These are phyloP conservation scores for Hippocampus abdominalis DNA, from an alignment of 2,113 vertebrate genomes.

Conservation along the genomic window DNA sequence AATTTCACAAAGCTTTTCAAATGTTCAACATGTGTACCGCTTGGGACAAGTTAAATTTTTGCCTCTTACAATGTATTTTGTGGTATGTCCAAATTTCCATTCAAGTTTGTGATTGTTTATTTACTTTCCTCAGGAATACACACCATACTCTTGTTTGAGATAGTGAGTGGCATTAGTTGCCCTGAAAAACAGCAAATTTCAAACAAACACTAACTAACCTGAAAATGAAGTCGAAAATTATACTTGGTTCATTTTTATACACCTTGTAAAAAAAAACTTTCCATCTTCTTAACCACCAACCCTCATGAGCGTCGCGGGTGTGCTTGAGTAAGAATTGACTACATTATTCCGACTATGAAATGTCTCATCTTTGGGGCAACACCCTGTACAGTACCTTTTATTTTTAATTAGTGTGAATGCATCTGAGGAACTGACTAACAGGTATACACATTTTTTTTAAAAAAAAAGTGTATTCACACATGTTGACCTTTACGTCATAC, in stretches of 20 bases:
- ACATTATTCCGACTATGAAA: neutral
- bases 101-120: neutral
- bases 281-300: too few relatives aligned
- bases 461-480: conserved; percentile 2
- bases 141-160: neutral
- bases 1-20: neutral
- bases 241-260: neutral
- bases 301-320: too few relatives aligned
- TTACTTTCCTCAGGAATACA: neutral
- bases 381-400: neutral
- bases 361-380: neutral
- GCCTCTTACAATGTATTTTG: neutral
- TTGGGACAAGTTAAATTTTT: neutral
- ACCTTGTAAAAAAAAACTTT: neutral
- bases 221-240: neutral
- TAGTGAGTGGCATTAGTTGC: neutral
- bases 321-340: neutral
- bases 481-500: neutral
- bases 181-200: neutral
- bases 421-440: conserved; percentile 7
- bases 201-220: neutral
- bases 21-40: neutral
- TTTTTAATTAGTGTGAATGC: neutral
- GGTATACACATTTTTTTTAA: neutral
- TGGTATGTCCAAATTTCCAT: neutral